Percentiles rank a stretch among this genome's conserved stretches.
These are phyloP conservation scores for Plectropomus leopardus DNA, from an alignment of 2,113 vertebrate species.

Conservation along the genomic window DNA sequence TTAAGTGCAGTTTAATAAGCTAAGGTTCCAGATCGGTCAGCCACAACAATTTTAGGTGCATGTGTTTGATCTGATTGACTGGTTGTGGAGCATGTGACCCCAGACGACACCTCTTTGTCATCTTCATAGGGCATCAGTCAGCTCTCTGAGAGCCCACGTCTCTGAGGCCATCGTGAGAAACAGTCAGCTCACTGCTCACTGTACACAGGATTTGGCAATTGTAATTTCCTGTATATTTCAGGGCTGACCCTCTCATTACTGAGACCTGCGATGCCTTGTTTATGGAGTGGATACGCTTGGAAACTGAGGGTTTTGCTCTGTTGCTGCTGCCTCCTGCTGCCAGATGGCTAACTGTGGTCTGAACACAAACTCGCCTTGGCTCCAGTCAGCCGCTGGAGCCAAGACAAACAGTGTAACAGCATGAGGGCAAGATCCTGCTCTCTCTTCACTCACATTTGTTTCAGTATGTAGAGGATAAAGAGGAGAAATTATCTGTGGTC, in stretches of 20 bases:
- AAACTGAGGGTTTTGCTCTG: conserved; percentile 51
- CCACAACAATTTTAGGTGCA: not conserved
- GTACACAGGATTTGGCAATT: conserved; percentile 42
- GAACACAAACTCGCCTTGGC: conserved; percentile 42
- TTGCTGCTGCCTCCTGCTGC: conserved; percentile 55
- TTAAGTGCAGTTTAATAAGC: not conserved
- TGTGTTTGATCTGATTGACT: conserved; percentile 1
- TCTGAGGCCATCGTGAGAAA: conserved; percentile 23
- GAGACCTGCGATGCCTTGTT: conserved; percentile 62
- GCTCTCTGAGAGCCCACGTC: not conserved
- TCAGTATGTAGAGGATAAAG: conserved; percentile 36
- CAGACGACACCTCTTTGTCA: not conserved
- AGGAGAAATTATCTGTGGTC: conserved; percentile 2
- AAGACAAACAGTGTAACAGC: conserved; percentile 41
- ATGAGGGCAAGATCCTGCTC: conserved; percentile 21
- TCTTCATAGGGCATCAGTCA: not conserved
- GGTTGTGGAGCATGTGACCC: not conserved
- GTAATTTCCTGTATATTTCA: conserved; percentile 66
- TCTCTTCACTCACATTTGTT: conserved; percentile 14
- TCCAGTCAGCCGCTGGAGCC: conserved; percentile 55
- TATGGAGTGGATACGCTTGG: conserved; percentile 55
- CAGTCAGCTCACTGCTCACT: conserved; percentile 25
- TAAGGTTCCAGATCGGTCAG: not conserved
- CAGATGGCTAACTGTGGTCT: conserved; percentile 65
- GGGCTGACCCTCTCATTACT: conserved; percentile 65